Evolutionary conservation across 2,888 invertebrate genomes (phyloP), one percentile per base, ranked within the genome.

Genomic region (Prenolepis imparis): DNA sequence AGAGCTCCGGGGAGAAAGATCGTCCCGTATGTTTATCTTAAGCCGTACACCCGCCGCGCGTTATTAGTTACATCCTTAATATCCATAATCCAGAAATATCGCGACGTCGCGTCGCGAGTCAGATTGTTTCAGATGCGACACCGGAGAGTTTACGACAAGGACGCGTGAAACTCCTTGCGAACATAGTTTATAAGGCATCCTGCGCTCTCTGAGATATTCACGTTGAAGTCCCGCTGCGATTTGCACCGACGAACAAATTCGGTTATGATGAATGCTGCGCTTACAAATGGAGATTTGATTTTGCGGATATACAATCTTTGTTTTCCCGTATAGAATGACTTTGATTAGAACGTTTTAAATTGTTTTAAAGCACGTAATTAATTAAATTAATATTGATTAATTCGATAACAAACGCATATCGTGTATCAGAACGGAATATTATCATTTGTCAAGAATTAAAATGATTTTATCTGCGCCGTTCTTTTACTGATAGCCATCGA

Each of bases 21-120:
- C 39, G 55, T 32, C 67, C 70, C 78, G 81, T 67, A 74, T 87
- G 86, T 88, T 88, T 88, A 88, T 88, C 89, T 89, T 64, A 73
- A 55, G 15, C 77, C 67, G 44, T 78, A 83, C 88, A 87, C 86
- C 78, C 88, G 83, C 59, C 36, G 36, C 36, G 70, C 55, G 36
- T 86, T 78, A 81, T 64, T 57, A 68, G 52, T 63, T 73, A 82
- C 74, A 83, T 72, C 81, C 80, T 72, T 87, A 85, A 80, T 77
- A 44, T 67, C 74, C 66, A 74, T 73, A 72, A 77, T 82, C 55
- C 48, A 48, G 55, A 88, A 85, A 85, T 88, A 89, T 67, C 39
- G 44, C 61, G 48, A 70, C 9, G 24, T 28, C 8, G 39, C 55
- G 36, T 57, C 66, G 74, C 67, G 52, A 44, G 59, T 48, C 52